Conservation (phyloP, 2,888 invertebrate species). For the Cheilosia pagana region DNA sequence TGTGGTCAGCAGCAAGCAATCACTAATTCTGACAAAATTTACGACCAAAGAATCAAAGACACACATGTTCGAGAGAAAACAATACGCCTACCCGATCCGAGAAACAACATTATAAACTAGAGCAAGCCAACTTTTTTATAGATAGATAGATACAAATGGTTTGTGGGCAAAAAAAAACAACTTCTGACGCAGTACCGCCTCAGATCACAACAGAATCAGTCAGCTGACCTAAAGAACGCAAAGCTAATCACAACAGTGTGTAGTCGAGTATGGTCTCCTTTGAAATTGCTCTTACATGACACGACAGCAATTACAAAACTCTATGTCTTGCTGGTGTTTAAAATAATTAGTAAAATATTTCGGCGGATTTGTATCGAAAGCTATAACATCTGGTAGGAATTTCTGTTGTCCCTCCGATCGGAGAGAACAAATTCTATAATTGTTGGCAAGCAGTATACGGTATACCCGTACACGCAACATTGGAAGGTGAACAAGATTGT, state of each 20-base stretch:
- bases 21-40: conserved; percentile 54
- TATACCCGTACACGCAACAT: conserved; percentile 58
- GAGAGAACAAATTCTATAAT: conserved; percentile 47
- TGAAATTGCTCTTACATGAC: conserved; percentile 51
- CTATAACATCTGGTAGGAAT: conserved; percentile 38
- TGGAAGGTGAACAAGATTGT: conserved; percentile 71
- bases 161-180: conserved; percentile 24
- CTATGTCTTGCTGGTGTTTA: conserved; percentile 64
- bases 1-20: conserved; percentile 41
- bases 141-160: conserved; percentile 44
- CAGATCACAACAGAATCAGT: conserved; percentile 19
- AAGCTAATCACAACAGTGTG: conserved; percentile 33
- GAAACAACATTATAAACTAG: conserved; percentile 46
- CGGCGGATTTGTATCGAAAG: conserved; percentile 16
- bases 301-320: conserved; percentile 71
- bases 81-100: conserved; percentile 63
- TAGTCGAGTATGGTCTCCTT: neutral
- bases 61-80: conserved; percentile 62
- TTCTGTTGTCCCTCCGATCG: conserved; percentile 11
- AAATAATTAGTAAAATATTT: conserved; percentile 55
- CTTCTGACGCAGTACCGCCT: conserved; percentile 64
- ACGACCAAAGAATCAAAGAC: conserved; percentile 57
- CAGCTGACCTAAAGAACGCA: conserved; percentile 59
- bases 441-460: conserved; percentile 12
- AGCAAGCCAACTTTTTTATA: conserved; percentile 51